Evolutionary conservation across 2,888 invertebrate genomes (phyloP).

Genomic region (Drosophila anomelani): DNA sequence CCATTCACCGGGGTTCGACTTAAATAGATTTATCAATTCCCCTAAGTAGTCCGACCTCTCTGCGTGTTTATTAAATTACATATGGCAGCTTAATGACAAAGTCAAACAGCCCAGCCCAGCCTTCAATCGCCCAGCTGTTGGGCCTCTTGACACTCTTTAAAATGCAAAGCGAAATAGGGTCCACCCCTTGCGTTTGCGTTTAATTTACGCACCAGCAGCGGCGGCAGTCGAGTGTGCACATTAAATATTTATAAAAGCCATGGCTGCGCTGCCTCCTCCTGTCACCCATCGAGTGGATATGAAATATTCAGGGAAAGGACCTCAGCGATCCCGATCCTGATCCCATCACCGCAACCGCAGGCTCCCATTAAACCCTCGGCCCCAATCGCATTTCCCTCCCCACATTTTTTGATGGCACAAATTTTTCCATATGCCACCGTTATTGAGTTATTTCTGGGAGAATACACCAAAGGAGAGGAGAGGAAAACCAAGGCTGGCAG

Average conservation of each 20-base stretch:
- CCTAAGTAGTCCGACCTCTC: neutral
- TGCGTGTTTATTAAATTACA: slow-evolving; percentile 27
- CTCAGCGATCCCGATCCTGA: slow-evolving; percentile 1
- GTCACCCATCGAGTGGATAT: slow-evolving; percentile 24
- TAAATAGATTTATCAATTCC: slow-evolving; percentile 22
- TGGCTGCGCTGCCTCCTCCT: slow-evolving; percentile 20
- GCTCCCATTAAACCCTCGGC: slow-evolving; percentile 33
- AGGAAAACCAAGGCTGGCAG: slow-evolving; percentile 31
- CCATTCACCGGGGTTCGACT: neutral
- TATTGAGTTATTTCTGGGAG: slow-evolving; percentile 67
- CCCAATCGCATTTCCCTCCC: slow-evolving; percentile 40
- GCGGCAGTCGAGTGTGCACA: slow-evolving; percentile 43
- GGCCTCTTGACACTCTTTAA: slow-evolving; percentile 26
- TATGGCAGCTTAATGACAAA: slow-evolving; percentile 33
- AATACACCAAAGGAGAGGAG: neutral
- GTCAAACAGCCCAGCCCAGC: slow-evolving; percentile 19
- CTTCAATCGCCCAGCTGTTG: slow-evolving; percentile 23
- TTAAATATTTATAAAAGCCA: slow-evolving; percentile 48
- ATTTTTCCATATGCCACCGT: slow-evolving; percentile 74
- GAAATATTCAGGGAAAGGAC: slow-evolving; percentile 43
- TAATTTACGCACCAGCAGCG: slow-evolving; percentile 37
- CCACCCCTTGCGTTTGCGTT: slow-evolving; percentile 26
- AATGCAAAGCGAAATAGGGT: slow-evolving; percentile 40
- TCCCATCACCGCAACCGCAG: slow-evolving; percentile 34
- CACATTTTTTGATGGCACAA: slow-evolving; percentile 42